Percentiles rank a stretch among this genome's conserved stretches.
These are phyloP conservation scores for Neolamprologus ventralis DNA, from an alignment of 2,113 vertebrate species.

Conservation along the genomic window DNA sequence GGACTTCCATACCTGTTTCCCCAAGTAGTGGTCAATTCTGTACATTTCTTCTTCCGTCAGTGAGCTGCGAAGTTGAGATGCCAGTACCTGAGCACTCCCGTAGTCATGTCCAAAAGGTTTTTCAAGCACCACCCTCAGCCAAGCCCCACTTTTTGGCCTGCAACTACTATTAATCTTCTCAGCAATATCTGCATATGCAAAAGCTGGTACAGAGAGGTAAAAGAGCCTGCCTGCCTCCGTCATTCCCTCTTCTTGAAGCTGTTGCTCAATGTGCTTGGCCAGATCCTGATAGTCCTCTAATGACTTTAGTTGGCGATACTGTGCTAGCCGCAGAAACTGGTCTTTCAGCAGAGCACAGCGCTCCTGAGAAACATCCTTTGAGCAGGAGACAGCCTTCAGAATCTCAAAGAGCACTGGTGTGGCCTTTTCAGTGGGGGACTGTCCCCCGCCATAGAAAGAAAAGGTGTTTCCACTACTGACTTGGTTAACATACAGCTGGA, in stretches of 20 bases:
- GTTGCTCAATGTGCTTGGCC: slow-evolving; percentile 65
- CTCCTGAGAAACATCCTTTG: slow-evolving; percentile 46
- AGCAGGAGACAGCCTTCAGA: slow-evolving; percentile 80
- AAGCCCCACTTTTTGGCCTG: slow-evolving; percentile 68
- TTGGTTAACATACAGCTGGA: slow-evolving; percentile 83
- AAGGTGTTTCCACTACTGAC: slow-evolving; percentile 78
- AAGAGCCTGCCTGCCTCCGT: slow-evolving; percentile 85
- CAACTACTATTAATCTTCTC: slow-evolving; percentile 81
- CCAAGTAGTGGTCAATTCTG: slow-evolving; percentile 94
- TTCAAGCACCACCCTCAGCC: slow-evolving; percentile 90
- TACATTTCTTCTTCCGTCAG: slow-evolving; percentile 93
- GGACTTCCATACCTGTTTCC: slow-evolving; percentile 82
- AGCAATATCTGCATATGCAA: slow-evolving; percentile 83
- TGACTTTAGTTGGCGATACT: slow-evolving; percentile 78
- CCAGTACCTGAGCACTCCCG: slow-evolving; percentile 79
- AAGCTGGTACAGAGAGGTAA: slow-evolving; percentile 90
- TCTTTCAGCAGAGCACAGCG: slow-evolving; percentile 80
- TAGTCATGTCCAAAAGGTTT: slow-evolving; percentile 94
- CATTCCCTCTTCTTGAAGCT: slow-evolving; percentile 72
- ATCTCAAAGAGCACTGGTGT: slow-evolving; percentile 73
- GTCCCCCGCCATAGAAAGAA: slow-evolving; percentile 83
- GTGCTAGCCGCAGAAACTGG: slow-evolving; percentile 81
- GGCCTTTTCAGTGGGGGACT: slow-evolving; percentile 60
- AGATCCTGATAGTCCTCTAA: slow-evolving; percentile 77
- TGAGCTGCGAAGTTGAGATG: slow-evolving; percentile 73